Evolutionary conservation across 2,113 vertebrate species (phyloP), one percentile per base, ranked within the genome.

Genomic region (Piprites chloris): DNA sequence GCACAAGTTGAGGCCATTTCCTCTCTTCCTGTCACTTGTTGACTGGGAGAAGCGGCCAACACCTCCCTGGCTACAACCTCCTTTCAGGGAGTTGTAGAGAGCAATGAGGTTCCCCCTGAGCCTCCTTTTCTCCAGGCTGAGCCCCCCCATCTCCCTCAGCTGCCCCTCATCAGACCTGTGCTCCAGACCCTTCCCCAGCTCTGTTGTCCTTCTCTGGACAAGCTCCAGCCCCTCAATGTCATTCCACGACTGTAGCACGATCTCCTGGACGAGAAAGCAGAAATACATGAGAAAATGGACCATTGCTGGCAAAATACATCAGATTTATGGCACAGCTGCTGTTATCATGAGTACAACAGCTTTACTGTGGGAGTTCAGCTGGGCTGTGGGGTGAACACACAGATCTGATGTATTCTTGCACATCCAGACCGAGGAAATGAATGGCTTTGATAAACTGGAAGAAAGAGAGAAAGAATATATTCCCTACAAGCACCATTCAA

Each of bases 281-380:
- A 90, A 91, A 71, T 9, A 55, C 2, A 22, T 2, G 42, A 81
- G n/a, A 37, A 69, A 69, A 74, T 12, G 5, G 17, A 62, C 7
- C 5, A 3, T 3, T 49, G 3, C 6, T 89, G 17, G 19, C 17
- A 32, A 59, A 33, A 26, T 21, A 14, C 3, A 9, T 44, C 2
- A 3, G 65, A 24, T 8, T 73, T 14, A 14, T 0, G 20, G 3
- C 33, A 37, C 14, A 55, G 28, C 11, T 79, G 6, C n/a, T 49
- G 2, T 72, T 16, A 7, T 3, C 12, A 21, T 0, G 3, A 30
- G 2, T 30, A 30, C 8, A 47, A 21, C 24, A 39, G 9, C 39
- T 50, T 71, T 21, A 6, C 18, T 19, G 0, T 1, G 0, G 9
- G 7, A 14, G 21, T 32, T 46, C 44, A 39, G 12, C 4, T 27